These are phyloP conservation scores for Rugalucina vietnamica DNA, from an alignment of 2,888 invertebrate species.

Conservation along the genomic window DNA sequence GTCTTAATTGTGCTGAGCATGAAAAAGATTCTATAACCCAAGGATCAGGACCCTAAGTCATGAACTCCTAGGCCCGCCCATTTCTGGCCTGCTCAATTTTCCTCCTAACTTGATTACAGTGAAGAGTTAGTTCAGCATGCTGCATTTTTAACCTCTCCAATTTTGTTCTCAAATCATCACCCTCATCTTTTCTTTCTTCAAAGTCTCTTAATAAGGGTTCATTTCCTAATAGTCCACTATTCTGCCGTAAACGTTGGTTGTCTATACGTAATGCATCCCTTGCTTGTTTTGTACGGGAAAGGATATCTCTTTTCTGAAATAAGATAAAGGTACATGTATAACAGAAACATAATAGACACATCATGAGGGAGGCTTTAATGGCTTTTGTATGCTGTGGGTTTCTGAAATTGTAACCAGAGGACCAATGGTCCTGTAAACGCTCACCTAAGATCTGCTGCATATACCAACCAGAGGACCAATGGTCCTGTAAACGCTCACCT, in stretches of 20 bases:
- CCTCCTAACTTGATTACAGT: constrained; percentile 80
- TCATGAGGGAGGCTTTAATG: too few species aligned
- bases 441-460: too few species aligned
- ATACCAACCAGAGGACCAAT: too few species aligned
- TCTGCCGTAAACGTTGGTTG: constrained; percentile 84
- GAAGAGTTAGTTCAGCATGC: constrained; percentile 82
- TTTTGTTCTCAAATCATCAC: constrained; percentile 74
- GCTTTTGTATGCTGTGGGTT: too few species aligned
- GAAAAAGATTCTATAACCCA: too few species aligned
- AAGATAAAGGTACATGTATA: constrained; percentile 7
- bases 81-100: constrained; percentile 81
- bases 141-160: constrained; percentile 80
- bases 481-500: too few species aligned
- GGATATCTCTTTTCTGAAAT: constrained; percentile 82
- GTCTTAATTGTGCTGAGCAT: too few species aligned
- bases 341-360: neutral
- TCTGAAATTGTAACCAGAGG: too few species aligned
- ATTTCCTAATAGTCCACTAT: constrained; percentile 86
- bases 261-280: constrained; percentile 84
- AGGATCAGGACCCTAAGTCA: too few species aligned
- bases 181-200: constrained; percentile 84
- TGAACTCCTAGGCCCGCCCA: constrained; percentile 35
- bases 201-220: constrained; percentile 85
- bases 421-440: too few species aligned
- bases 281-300: constrained; percentile 83